These are phyloP conservation scores for Ips nitidus DNA, from an alignment of 1,140 invertebrate species.

Conservation along the genomic window DNA sequence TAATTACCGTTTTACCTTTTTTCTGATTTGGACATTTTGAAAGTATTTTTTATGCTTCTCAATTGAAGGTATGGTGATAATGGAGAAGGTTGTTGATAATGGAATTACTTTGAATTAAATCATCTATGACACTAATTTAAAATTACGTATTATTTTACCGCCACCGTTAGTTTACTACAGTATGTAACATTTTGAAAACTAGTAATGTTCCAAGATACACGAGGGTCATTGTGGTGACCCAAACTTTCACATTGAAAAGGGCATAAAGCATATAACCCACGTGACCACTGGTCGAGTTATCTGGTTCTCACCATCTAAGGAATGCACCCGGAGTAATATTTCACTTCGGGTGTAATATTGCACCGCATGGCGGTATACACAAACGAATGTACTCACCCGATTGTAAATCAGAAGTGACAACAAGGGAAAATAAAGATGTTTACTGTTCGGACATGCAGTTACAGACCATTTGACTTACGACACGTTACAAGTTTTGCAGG, in stretches of 20 bases:
- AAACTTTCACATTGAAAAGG: constrained; percentile 23
- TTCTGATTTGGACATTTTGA: no score
- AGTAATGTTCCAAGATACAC: no score
- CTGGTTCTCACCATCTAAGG: constrained; percentile 32
- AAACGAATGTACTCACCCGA: constrained; percentile 30
- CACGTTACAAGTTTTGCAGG: not conserved
- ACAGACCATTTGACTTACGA: constrained; percentile 5
- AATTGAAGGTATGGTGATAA: no score
- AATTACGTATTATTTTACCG: no score
- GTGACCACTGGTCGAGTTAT: constrained; percentile 22
- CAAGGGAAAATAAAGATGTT: constrained; percentile 32
- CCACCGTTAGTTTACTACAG: no score
- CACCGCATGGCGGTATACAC: constrained; percentile 25
- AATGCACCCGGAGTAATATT: constrained; percentile 26
- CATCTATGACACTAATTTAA: no score
- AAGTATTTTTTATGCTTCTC: no score
- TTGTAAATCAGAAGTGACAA: constrained; percentile 35
- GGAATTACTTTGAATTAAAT: no score
- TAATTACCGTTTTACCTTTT: no score
- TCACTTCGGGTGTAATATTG: constrained; percentile 32
- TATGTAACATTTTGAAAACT: no score
- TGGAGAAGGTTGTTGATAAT: no score
- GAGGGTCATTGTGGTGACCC: not conserved
- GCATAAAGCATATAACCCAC: constrained; percentile 12
- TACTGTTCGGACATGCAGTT: constrained; percentile 26